Evolutionary conservation across 2,113 vertebrate genomes (phyloP).

Genomic region (Oenanthe melanoleuca): DNA sequence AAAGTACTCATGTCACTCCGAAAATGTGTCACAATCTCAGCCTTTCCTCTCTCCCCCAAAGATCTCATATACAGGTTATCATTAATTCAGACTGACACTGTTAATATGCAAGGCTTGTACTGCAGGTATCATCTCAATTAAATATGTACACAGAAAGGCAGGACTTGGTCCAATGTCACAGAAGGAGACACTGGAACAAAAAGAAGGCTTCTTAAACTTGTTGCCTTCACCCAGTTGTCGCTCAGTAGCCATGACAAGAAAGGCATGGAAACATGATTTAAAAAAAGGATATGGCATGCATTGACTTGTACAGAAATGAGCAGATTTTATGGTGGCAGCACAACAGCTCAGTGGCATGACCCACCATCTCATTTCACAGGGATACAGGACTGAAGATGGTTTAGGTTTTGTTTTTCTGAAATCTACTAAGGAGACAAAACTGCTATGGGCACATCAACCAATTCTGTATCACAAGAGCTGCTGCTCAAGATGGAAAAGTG

Average conservation of each 20-base stretch:
- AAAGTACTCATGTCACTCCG: neutral
- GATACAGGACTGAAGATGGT: neutral
- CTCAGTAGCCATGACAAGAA: neutral
- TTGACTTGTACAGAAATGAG: neutral
- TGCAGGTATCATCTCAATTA: neutral
- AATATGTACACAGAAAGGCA: neutral
- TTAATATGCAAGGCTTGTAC: neutral
- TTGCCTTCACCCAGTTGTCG: neutral
- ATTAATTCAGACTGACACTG: neutral
- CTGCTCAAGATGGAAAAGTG: neutral
- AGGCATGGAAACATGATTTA: neutral
- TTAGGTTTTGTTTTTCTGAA: neutral
- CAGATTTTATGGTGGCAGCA: neutral
- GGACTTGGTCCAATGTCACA: neutral
- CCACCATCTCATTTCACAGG: neutral
- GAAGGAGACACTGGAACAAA: neutral
- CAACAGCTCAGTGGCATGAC: neutral
- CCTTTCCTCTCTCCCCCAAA: neutral
- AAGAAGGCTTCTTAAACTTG: neutral
- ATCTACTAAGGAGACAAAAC: neutral
- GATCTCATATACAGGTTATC: rapidly evolving
- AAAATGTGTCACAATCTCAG: neutral
- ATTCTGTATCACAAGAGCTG: rapidly evolving
- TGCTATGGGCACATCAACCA: neutral
- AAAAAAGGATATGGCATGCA: neutral